These are phyloP conservation scores for Eupithecia dodoneata DNA, from an alignment of 2,888 invertebrate genomes.

Conservation along the genomic window DNA sequence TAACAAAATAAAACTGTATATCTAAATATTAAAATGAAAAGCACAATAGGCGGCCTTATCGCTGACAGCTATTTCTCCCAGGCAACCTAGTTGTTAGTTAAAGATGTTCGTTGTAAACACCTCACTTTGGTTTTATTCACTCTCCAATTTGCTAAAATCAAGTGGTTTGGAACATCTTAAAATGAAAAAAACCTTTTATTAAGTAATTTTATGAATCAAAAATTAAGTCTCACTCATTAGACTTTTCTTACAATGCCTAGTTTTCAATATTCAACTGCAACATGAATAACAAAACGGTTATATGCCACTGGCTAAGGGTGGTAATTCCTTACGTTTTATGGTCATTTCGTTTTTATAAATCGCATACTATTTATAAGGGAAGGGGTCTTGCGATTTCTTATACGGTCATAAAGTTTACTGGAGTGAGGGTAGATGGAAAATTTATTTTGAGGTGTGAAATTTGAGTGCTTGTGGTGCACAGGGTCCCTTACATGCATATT, in stretches of 20 bases:
- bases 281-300: conserved; percentile 74
- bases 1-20: no score
- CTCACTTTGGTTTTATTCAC: neutral
- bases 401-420: conserved; percentile 49
- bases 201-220: neutral
- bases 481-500: conserved; percentile 31
- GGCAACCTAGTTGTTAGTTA: no score
- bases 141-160: neutral
- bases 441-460: conserved; percentile 40
- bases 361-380: conserved; percentile 73
- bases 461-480: conserved; percentile 29
- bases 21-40: no score
- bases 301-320: conserved; percentile 71
- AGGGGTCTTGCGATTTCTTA: conserved; percentile 65
- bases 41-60: no score
- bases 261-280: conserved; percentile 1
- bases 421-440: conserved; percentile 31
- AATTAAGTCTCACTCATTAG: neutral
- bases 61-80: no score
- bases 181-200: neutral
- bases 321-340: conserved; percentile 77
- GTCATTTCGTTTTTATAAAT: conserved; percentile 77
- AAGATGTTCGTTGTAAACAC: neutral
- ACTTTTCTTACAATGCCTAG: neutral
- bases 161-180: neutral